phyloP scores from a whole-genome alignment of 2,113 vertebrate species.

The Anoura caudifer region DNA sequence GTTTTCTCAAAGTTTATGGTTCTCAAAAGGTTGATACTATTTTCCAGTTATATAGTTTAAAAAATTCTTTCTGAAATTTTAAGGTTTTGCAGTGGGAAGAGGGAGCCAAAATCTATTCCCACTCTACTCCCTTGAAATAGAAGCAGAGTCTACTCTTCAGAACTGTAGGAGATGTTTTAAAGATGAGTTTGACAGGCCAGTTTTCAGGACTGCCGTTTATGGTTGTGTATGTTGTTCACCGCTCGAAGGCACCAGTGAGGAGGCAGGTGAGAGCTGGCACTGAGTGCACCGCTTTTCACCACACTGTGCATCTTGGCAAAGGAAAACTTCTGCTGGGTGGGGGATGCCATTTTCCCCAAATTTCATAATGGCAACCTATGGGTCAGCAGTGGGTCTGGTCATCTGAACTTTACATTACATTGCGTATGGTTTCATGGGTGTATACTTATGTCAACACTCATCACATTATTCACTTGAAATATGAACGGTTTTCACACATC shows the following conservation, averaged over 20 bases:
- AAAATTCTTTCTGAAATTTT: not conserved
- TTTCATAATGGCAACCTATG: not conserved
- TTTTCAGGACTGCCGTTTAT: not conserved
- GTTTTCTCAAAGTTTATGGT: constrained; percentile 13
- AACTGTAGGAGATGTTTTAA: not conserved
- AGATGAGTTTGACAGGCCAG: not conserved
- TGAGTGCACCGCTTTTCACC: not conserved
- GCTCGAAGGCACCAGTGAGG: not conserved
- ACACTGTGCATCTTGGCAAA: not conserved
- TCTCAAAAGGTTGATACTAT: not conserved
- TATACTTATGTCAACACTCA: not conserved
- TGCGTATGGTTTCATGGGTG: not conserved
- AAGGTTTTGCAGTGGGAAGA: not conserved
- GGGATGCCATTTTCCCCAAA: not conserved
- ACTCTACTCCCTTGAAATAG: not conserved
- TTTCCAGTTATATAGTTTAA: not conserved
- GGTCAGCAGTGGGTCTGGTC: not conserved
- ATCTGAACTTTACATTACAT: not conserved
- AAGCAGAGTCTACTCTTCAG: not conserved
- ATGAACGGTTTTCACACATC: not conserved
- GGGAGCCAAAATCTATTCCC: not conserved
- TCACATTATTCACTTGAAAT: not conserved
- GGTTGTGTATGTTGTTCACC: not conserved
- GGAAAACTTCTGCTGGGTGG: not conserved
- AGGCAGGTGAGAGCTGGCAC: not conserved